Evolutionary conservation across 2,113 vertebrate species (phyloP).

Genomic region (Garra rufa): DNA sequence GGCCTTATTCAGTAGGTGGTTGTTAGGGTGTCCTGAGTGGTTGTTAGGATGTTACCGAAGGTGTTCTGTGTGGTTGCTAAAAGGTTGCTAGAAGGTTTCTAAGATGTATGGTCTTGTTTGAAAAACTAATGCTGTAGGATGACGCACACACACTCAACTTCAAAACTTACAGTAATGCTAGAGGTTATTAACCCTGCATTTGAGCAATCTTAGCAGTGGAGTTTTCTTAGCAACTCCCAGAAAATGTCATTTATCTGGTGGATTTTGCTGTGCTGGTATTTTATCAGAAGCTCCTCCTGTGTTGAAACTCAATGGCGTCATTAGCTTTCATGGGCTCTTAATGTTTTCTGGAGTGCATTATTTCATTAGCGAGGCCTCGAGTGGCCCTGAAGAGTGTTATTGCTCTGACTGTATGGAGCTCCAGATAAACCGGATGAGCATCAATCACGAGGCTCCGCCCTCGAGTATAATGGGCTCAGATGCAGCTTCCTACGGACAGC

Average conservation of each 20-base stretch:
- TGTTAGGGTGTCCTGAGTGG: no score
- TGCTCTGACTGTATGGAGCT: constrained; percentile 46
- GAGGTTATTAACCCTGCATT: neutral
- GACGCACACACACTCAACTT: neutral
- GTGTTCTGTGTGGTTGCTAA: no score
- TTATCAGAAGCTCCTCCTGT: constrained; percentile 47
- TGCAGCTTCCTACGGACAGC: neutral
- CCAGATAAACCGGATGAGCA: constrained; percentile 44
- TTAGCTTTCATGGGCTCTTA: constrained; percentile 60
- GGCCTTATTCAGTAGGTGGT: no score
- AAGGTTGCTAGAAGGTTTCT: no score
- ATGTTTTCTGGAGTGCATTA: constrained; percentile 63
- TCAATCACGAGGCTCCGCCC: constrained; percentile 40
- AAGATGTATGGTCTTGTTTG: neutral
- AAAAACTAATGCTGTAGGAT: neutral
- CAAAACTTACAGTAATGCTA: neutral
- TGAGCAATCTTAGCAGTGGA: neutral
- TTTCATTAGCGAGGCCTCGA: constrained; percentile 58
- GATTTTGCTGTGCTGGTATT: constrained; percentile 44
- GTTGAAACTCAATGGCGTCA: constrained; percentile 54
- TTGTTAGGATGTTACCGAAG: no score
- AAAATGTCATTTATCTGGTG: neutral
- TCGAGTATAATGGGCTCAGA: constrained; percentile 21
- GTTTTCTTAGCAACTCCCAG: neutral
- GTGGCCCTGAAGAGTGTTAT: constrained; percentile 56